These are phyloP conservation scores for Leucoraja erinaceus DNA, from an alignment of 2,113 vertebrate species.

Conservation along the genomic window DNA sequence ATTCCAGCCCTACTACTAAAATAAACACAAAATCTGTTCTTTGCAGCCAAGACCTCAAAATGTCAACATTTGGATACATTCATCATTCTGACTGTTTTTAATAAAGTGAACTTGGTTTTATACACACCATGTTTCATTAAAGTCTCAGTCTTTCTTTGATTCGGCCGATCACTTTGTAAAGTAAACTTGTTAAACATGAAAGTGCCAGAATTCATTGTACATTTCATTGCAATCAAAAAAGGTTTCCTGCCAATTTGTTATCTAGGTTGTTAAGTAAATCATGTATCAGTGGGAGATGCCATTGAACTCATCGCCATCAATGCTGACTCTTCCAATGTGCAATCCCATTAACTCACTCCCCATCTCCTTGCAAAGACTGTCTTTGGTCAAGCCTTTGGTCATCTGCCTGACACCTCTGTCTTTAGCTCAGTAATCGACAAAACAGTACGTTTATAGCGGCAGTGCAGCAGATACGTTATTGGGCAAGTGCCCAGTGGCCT, in stretches of 20 bases:
- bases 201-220: neutral
- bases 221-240: neutral
- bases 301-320: neutral
- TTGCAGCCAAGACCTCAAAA: neutral
- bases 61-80: constrained; percentile 28
- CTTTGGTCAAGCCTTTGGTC: neutral
- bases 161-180: neutral
- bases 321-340: neutral
- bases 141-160: neutral
- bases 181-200: neutral
- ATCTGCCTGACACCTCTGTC: neutral
- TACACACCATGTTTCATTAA: neutral
- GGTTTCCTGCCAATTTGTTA: neutral
- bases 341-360: neutral
- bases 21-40: constrained; percentile 13
- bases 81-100: constrained; percentile 15
- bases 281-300: neutral
- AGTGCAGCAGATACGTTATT: no score
- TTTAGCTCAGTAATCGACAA: neutral
- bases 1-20: constrained; percentile 19
- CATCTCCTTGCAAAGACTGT: neutral
- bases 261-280: neutral
- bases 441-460: no score
- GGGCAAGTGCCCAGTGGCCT: no score
- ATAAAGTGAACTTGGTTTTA: constrained; percentile 20